These are phyloP conservation scores for Xanthia icteritia DNA, from an alignment of 2,888 invertebrate species.

Conservation along the genomic window DNA sequence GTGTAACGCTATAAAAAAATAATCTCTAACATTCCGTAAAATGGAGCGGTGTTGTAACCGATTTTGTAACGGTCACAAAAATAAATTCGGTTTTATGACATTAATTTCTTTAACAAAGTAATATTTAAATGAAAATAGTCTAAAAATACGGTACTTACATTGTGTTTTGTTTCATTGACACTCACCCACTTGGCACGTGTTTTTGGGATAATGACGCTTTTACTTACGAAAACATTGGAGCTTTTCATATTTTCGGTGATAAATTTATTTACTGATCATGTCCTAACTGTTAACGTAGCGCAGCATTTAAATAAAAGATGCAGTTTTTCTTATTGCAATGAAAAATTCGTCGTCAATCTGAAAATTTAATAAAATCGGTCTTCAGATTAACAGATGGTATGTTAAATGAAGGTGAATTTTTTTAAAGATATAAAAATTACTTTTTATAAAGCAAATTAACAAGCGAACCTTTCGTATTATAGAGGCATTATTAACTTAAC, in stretches of 20 bases:
- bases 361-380: not conserved
- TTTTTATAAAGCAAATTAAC: not conserved
- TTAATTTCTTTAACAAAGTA: constrained; percentile 67
- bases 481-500: not conserved
- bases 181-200: constrained; percentile 87
- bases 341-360: not conserved
- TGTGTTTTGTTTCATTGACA: constrained; percentile 80
- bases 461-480: not conserved
- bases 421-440: no score
- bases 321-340: constrained; percentile 1
- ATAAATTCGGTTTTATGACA: constrained; percentile 70
- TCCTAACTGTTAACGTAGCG: constrained; percentile 8
- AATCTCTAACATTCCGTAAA: constrained; percentile 69
- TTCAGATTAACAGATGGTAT: not conserved
- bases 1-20: constrained; percentile 70
- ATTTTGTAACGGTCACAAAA: constrained; percentile 67
- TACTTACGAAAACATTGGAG: constrained; percentile 72
- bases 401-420: no score
- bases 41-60: constrained; percentile 70
- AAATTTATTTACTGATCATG: constrained; percentile 58
- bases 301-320: constrained; percentile 16
- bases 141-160: constrained; percentile 69
- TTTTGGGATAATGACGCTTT: constrained; percentile 69
- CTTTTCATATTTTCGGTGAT: constrained; percentile 67
- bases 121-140: constrained; percentile 63